Evolutionary conservation across 2,113 vertebrate genomes (phyloP), one percentile per base, ranked within the genome.

Genomic region (Pelvicachromis taeniatus): DNA sequence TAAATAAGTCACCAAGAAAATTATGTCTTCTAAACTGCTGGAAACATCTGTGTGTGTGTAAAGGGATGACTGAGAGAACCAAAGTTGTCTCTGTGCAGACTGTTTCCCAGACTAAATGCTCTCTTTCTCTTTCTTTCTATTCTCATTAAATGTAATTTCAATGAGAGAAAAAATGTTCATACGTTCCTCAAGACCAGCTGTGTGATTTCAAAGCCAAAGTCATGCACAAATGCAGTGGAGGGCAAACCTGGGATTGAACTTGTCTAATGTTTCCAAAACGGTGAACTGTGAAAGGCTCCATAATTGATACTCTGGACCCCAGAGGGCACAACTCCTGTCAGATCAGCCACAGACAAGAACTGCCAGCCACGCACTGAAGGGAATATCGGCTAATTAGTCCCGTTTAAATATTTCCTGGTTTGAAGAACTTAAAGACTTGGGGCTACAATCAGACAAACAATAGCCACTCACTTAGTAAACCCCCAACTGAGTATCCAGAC

Each of bases 351-450:
- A 85, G 87, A 90, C 89, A 93, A 89, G 91, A 92, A 78, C 90
- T 89, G 93, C 92, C 92, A 85, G 89, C 90, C 82, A 59, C 88
- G 61, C 89, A 86, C 91, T 87, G 90, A 86, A 82, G 92, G 91
- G 91, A 95, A 95, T 94, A 94, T 85, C 78, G 14, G 84, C 91
- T 96, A 96, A 96, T 96, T 96, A 96, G 88, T 85, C 87, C 86
- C 45, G 88, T 94, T 96, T 95, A 96, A 96, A 95, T 90, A 96
- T 94, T 96, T 96, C 96, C 96, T 96, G 96, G 91, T 96, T 92
- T 88, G 92, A 96, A 96, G 95, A 96, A 96, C 95, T 95, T 95
- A 96, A 96, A 93, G 92, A 95, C 94, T 55, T 3, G 77, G 42
- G 91, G 90, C 82, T 90, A 89, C 94, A 92, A 92, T 95, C 94